Conservation (phyloP, 2,113 vertebrate species). For the Sander vitreus region DNA sequence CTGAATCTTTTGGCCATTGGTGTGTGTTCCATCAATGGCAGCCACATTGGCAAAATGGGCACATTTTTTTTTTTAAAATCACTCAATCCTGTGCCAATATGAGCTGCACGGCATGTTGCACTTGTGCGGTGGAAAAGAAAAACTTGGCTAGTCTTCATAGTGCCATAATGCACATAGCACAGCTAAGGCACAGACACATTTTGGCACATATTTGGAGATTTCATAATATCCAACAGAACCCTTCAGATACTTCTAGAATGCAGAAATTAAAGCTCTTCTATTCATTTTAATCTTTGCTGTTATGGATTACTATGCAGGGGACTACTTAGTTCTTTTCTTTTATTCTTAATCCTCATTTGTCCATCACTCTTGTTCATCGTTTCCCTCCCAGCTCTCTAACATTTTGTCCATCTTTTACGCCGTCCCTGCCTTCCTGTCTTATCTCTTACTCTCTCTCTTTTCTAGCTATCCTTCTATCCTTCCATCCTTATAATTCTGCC, state of each 20-base stretch:
- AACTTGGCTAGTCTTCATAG: neutral
- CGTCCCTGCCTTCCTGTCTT: neutral
- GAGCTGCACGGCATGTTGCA: constrained; percentile 1
- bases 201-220: neutral
- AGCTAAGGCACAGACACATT: constrained; percentile 5
- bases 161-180: constrained; percentile 13
- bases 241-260: constrained; percentile 20
- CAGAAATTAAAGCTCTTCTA: constrained; percentile 25
- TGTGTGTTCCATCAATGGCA: constrained; percentile 12
- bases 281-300: constrained; percentile 8
- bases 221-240: constrained; percentile 17
- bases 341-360: constrained; percentile 5
- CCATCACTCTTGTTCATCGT: constrained; percentile 8
- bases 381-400: neutral
- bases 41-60: constrained; percentile 10
- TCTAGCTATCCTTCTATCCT: neutral
- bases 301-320: neutral
- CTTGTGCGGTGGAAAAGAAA: neutral
- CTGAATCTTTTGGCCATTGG: neutral
- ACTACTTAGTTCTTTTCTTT: neutral
- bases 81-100: neutral
- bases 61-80: too few species aligned
- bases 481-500: constrained; percentile 6
- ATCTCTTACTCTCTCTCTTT: constrained; percentile 20
- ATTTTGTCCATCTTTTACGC: neutral